Evolutionary conservation across 2,113 vertebrate species (phyloP).

Genomic region (Neolamprologus kungweensis): DNA sequence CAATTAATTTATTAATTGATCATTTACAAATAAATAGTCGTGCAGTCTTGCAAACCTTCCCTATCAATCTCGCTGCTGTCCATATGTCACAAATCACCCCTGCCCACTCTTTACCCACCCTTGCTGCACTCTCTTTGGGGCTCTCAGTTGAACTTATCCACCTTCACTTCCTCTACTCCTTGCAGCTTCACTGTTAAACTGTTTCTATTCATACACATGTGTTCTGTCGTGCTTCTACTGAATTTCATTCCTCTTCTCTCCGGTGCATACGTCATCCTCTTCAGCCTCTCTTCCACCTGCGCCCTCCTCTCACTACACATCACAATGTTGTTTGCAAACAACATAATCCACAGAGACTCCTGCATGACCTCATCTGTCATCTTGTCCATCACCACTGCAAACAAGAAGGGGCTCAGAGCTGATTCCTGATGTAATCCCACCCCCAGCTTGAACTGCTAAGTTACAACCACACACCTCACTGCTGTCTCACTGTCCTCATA

Average conservation of each 20-base stretch:
- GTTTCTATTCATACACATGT: fast-evolving
- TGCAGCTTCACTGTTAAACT: not conserved
- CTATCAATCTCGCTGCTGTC: not conserved
- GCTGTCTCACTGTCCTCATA: not conserved
- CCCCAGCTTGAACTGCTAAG: not conserved
- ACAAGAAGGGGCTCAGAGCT: not conserved
- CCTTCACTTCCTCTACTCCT: not conserved
- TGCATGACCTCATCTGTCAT: fast-evolving
- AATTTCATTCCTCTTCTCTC: fast-evolving
- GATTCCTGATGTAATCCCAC: not conserved
- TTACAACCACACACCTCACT: not conserved
- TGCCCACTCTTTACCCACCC: not conserved
- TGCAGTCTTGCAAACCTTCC: not conserved
- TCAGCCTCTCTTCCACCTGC: not conserved
- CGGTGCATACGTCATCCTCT: fast-evolving
- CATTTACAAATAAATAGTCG: not conserved
- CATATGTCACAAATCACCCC: not conserved
- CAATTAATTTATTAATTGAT: not conserved
- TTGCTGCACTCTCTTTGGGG: not conserved
- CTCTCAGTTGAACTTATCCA: not conserved
- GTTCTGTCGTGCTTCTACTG: not conserved
- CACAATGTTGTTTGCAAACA: fast-evolving
- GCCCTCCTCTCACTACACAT: fast-evolving
- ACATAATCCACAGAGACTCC: fast-evolving
- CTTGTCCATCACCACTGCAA: fast-evolving